Conservation (phyloP, 2,797 vertebrate genomes). For the Parauchenoglanis ngamensis region DNA sequence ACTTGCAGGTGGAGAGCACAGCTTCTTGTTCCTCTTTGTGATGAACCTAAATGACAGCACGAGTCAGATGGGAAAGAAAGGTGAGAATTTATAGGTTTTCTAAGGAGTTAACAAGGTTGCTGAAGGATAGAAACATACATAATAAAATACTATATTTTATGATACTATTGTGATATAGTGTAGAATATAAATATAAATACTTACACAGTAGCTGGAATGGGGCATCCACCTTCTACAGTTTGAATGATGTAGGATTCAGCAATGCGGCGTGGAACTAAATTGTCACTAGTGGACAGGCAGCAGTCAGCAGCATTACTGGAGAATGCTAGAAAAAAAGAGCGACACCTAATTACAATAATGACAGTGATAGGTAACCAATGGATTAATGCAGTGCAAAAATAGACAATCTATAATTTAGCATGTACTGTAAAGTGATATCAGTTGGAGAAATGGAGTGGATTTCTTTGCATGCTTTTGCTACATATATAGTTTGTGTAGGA, state of each 20-base stretch:
- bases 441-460: background rate
- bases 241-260: slow-evolving; percentile 38
- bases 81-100: too few relatives aligned
- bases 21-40: slow-evolving; percentile 49
- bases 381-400: background rate
- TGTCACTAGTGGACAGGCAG: slow-evolving; percentile 46
- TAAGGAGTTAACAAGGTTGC: background rate
- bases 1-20: slow-evolving; percentile 53
- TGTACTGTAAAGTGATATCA: background rate
- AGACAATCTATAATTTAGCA: background rate
- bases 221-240: slow-evolving; percentile 37
- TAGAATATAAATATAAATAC: slow-evolving; percentile 8
- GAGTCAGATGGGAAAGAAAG: background rate
- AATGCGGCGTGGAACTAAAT: slow-evolving; percentile 26
- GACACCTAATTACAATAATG: background rate
- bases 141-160: background rate
- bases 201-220: slow-evolving; percentile 56
- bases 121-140: background rate
- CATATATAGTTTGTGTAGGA: background rate
- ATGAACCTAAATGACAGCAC: slow-evolving; percentile 50
- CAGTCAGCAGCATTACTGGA: slow-evolving; percentile 46
- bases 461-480: background rate
- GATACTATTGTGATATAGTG: background rate
- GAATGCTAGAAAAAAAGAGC: slow-evolving; percentile 26
- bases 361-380: background rate